These are phyloP conservation scores for Ancistrus triradiatus DNA, from an alignment of 2,113 vertebrate genomes.

Conservation along the genomic window DNA sequence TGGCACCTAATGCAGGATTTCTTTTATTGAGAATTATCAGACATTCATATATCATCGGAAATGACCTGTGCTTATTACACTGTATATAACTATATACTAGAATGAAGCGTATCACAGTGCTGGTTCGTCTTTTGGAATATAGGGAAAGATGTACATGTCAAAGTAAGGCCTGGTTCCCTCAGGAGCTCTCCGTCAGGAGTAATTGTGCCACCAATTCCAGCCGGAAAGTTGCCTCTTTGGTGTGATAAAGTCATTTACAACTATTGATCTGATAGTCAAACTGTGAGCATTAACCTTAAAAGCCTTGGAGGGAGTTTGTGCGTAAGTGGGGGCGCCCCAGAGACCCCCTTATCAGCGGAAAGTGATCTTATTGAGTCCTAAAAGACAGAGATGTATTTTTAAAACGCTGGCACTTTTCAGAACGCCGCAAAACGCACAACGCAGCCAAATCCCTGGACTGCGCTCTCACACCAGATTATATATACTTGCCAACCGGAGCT, in stretches of 20 bases:
- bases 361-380: slow-evolving; percentile 54
- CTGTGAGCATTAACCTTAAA: slow-evolving; percentile 64
- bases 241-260: slow-evolving; percentile 71
- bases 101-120: too few relatives aligned
- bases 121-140: too few relatives aligned
- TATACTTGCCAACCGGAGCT: not conserved
- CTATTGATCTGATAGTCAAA: slow-evolving; percentile 73
- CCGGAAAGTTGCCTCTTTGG: slow-evolving; percentile 60
- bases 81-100: too few relatives aligned
- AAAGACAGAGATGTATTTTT: slow-evolving; percentile 59
- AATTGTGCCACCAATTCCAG: slow-evolving; percentile 58
- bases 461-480: slow-evolving; percentile 2
- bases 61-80: too few relatives aligned
- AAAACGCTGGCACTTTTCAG: slow-evolving; percentile 3
- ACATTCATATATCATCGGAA: too few relatives aligned
- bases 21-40: too few relatives aligned
- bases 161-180: slow-evolving; percentile 42
- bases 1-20: too few relatives aligned
- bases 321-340: slow-evolving; percentile 61
- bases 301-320: slow-evolving; percentile 65
- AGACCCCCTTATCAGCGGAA: slow-evolving; percentile 59
- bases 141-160: too few relatives aligned
- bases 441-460: slow-evolving; percentile 25
- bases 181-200: slow-evolving; percentile 48
- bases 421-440: too few relatives aligned